Conservation (phyloP, 2,113 vertebrate species). For the Dicrurus megarhynchus region DNA sequence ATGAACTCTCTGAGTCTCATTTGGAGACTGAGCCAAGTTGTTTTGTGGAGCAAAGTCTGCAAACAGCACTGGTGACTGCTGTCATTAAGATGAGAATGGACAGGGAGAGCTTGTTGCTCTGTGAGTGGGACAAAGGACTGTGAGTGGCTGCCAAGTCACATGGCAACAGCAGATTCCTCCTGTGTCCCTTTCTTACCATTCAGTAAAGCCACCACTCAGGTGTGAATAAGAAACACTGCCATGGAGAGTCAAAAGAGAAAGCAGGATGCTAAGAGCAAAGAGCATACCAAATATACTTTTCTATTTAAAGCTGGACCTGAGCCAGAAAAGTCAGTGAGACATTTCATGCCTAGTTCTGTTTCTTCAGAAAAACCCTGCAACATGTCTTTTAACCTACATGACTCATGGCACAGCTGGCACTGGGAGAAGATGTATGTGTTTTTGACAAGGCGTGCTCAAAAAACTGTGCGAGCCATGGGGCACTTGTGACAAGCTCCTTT, state of each 20-base stretch:
- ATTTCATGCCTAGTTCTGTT: not conserved
- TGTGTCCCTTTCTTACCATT: not conserved
- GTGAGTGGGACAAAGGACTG: not conserved
- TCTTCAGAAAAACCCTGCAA: not conserved
- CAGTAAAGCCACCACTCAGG: not conserved
- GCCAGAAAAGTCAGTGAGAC: not conserved
- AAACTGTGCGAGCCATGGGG: not conserved
- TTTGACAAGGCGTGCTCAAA: not conserved
- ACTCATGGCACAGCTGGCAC: not conserved
- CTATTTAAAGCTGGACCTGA: not conserved
- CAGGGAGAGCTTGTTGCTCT: not conserved
- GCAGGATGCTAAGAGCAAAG: not conserved
- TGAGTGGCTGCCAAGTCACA: not conserved
- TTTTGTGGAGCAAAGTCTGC: not conserved
- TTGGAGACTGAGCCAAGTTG: not conserved
- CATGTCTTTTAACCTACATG: not conserved
- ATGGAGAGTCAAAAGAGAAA: not conserved
- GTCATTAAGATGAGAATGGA: not conserved
- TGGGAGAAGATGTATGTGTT: not conserved
- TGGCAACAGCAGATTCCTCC: not conserved
- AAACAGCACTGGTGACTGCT: not conserved
- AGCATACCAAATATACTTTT: not conserved
- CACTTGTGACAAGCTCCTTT: not conserved
- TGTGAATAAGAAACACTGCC: not conserved
- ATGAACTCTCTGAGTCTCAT: not conserved